Base-by-base conservation (phyloP, 1,140 invertebrate species). In the Aphaenogaster ashmeadi region DNA sequence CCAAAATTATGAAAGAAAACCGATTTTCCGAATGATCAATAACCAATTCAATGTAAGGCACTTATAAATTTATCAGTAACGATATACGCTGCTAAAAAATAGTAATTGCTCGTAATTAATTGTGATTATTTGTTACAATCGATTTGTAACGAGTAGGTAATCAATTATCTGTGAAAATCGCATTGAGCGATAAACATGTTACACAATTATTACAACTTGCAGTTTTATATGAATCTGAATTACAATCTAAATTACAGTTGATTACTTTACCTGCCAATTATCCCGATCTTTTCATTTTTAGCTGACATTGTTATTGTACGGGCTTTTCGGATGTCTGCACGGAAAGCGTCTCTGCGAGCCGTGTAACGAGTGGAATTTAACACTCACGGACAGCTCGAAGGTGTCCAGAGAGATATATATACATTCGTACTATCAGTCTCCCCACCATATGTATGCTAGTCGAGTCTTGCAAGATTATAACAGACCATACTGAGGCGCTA, bases 241-340 rank as follows among this genome's bases (percentile, higher is more conserved):
- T 58, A 6, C 7, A 44, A 81, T 69, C 3, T 38, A 47, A 71
- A 56, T 72, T 33, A 83, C 7, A 74, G 8, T 72, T 3, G 3
- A 72, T 84, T 21, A 97, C 96, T 96, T 97, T 92, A 97, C 97
- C 97, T 97, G 92, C 97, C 97, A 62, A 97, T 94, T 75, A 97
- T 97, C 66, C 97, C 97, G 87, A 97, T 96, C 94, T 97, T 97
- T 94, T 97, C 96, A 36, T 93, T 92, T 64, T 94, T 95, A 5
- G 60, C 18, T 67, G 94, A 89, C 94, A 95, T 93, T 3, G 21
- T 89, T 50, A n/a, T 11, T 1, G 47, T 9, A n/a, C 38, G 4
- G 18, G n/a, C 18, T 1, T n/a, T 36, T 78, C 38, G 2, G 4
- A 44, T 36, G 52, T 54, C 15, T 84, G 41, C 38, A 44, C 2